Percentiles rank a stretch among this genome's conserved stretches.
These are phyloP conservation scores for Mohoua ochrocephala DNA, from an alignment of 2,113 vertebrate species.

Conservation along the genomic window DNA sequence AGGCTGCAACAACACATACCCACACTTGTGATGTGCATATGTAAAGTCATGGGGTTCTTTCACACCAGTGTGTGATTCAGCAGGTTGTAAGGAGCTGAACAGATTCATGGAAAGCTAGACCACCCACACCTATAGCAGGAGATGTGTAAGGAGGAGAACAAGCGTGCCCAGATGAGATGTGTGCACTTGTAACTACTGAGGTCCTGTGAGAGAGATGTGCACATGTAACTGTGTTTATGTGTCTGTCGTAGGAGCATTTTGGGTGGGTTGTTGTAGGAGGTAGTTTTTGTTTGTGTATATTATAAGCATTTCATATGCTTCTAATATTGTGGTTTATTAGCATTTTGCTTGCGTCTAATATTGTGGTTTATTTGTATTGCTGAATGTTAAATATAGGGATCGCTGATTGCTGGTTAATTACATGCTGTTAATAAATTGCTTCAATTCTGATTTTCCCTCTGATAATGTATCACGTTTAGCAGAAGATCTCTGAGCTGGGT, in stretches of 20 bases:
- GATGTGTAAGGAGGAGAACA: background rate
- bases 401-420: background rate
- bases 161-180: accelerated
- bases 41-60: background rate
- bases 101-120: background rate
- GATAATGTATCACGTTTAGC: background rate
- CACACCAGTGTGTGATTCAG: background rate
- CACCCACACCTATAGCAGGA: background rate
- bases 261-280: background rate
- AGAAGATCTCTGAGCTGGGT: background rate
- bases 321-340: background rate
- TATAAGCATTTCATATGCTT: background rate
- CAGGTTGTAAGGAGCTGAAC: background rate
- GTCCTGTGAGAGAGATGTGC: background rate
- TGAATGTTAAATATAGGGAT: background rate
- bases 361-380: background rate
- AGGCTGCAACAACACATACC: background rate
- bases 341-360: background rate
- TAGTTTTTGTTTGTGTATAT: background rate
- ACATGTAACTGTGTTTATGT: background rate
- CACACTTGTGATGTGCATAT: background rate
- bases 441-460: background rate
- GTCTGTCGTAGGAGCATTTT: background rate
- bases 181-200: background rate
- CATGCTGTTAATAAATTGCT: background rate